These are phyloP conservation scores for Bombyx mori DNA, from an alignment of 1,140 invertebrate species.

Conservation along the genomic window DNA sequence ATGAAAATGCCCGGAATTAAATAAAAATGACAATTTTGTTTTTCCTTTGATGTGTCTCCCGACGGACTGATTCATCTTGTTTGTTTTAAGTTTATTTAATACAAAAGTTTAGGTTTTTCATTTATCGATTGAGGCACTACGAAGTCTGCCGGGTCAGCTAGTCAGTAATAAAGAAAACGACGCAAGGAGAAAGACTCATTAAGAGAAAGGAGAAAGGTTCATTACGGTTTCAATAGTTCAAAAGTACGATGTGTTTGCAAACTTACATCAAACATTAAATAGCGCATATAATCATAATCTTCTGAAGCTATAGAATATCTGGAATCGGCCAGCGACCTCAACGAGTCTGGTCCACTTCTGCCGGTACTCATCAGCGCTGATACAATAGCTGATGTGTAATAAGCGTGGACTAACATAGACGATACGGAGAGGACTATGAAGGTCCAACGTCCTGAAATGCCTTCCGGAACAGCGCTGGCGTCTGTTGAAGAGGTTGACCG, in stretches of 20 bases:
- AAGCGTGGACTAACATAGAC: constrained; percentile 51
- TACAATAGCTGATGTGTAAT: constrained; percentile 54
- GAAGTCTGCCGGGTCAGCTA: no score
- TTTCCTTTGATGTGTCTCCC: no score
- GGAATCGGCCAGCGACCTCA: constrained; percentile 39
- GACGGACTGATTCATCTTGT: no score
- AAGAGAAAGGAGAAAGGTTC: no score
- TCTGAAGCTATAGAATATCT: constrained; percentile 45
- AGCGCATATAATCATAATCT: constrained; percentile 49
- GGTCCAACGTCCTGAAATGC: constrained; percentile 37
- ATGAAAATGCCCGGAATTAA: no score
- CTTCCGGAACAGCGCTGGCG: constrained; percentile 42
- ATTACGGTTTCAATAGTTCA: neutral
- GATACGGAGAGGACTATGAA: constrained; percentile 42
- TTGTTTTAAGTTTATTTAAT: no score
- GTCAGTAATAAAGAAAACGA: neutral
- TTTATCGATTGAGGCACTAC: no score
- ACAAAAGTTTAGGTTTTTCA: no score
- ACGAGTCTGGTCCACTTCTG: constrained; percentile 33
- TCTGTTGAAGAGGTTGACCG: constrained; percentile 17
- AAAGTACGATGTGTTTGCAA: neutral
- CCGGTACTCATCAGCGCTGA: constrained; percentile 49
- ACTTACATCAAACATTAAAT: constrained; percentile 50
- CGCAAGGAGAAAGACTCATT: no score
- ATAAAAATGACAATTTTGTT: no score